phyloP scores from a whole-genome alignment of 2,888 invertebrate genomes.

The Hololepta plana region DNA sequence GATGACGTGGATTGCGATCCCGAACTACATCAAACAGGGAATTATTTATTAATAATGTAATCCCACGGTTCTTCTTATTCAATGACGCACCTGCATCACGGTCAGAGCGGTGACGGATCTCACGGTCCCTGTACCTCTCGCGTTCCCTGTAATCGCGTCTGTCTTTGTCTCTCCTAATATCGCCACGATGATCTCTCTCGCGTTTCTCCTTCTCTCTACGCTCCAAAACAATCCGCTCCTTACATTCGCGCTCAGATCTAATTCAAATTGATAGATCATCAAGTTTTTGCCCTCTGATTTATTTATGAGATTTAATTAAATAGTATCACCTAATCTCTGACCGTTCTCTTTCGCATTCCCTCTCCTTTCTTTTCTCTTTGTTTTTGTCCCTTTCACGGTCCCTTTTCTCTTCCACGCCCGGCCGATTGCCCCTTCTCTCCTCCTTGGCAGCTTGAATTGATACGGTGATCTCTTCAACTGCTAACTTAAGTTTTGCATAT shows the following conservation, averaged over 20 bases:
- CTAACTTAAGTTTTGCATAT: conserved; percentile 1
- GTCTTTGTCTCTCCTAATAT: conserved; percentile 12
- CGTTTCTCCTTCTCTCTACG: conserved; percentile 11
- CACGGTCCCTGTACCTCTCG: conserved; percentile 13
- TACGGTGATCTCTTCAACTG: conserved; percentile 8
- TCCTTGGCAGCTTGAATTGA: conserved; percentile 11
- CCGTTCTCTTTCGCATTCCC: conserved; percentile 11
- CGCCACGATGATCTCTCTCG: conserved; percentile 8
- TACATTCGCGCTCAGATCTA: conserved; percentile 12
- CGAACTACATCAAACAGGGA: too few species aligned
- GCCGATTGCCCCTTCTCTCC: conserved; percentile 11
- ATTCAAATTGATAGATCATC: too few species aligned
- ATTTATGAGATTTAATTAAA: conserved; percentile 3
- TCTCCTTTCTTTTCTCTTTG: conserved; percentile 3
- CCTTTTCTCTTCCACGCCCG: conserved; percentile 13
- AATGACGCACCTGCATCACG: conserved; percentile 18
- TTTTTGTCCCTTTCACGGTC: conserved; percentile 10
- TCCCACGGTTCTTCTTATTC: neutral
- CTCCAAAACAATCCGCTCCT: conserved; percentile 10
- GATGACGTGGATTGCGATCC: too few species aligned
- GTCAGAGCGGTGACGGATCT: conserved; percentile 20
- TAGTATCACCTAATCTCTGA: conserved; percentile 15
- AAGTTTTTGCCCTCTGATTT: too few species aligned
- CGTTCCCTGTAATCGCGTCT: conserved; percentile 17
- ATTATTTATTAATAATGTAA: too few species aligned